Base-by-base conservation (phyloP, 2,888 invertebrate species). In the Habrosyne pyritoides region DNA sequence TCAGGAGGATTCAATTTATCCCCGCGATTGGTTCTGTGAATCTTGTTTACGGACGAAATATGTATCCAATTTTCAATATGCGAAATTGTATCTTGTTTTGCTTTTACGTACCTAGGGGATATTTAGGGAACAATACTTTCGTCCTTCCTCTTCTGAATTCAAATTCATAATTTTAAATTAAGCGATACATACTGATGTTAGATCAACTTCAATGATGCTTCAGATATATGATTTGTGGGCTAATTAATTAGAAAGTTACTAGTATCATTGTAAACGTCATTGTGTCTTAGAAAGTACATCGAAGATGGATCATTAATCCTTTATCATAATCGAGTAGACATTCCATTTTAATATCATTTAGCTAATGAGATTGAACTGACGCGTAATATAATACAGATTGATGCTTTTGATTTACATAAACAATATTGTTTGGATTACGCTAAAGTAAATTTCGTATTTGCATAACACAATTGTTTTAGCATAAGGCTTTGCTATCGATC, bases 51-150 rank as follows among this genome's bases (percentile, higher is more conserved):
- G 14, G 10, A 42, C 6, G 42, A 42, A 42, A 42, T 42, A 33
- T 33, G 33, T 33, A 42, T 18, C 42, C 42, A 42, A 42, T 42
- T 42, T 42, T 42, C 42, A 8, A 42, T n/a, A 30, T 36, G 36
- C 36, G 12, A 14, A 14, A 36, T 36, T 36, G 36, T 36, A 36
- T 36, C n/a, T 36, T 3, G 14, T n/a, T n/a, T 36, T 36, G n/a
- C 36, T 14, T 36, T 36, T 8, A 36, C 14, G 1, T 36, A 14
- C 0, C 14, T 36, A 7, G 24, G 24, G 6, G 4, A 33, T 28
- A 28, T 10, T 28, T 28, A 28, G 12, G 30, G 30, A 12, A 30
- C 1, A 30, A 36, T 14, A 14, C 36, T 5, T 6, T n/a, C 36
- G 5, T 14, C 36, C 5, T 36, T 36, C n/a, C 42, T 7, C 18